phyloP scores from a whole-genome alignment of 2,113 vertebrate genomes.

The Platysteira castanea region DNA sequence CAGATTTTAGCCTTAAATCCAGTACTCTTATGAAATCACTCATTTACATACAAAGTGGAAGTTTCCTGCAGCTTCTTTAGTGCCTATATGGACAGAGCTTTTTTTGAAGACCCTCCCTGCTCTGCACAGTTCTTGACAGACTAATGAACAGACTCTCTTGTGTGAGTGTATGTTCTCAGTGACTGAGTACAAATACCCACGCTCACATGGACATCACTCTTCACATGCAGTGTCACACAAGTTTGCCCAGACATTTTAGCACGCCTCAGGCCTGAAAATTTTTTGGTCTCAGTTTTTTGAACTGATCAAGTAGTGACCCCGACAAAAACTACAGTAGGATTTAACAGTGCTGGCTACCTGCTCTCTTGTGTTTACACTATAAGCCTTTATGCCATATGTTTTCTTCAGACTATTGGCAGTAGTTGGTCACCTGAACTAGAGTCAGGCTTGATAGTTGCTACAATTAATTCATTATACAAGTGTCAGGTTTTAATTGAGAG shows the following conservation, averaged over 20 bases:
- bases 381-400: background rate
- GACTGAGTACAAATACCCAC: background rate
- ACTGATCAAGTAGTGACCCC: background rate
- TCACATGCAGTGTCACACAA: background rate
- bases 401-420: background rate
- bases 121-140: background rate
- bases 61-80: background rate
- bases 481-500: background rate
- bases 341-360: background rate
- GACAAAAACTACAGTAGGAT: background rate
- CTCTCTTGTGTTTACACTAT: background rate
- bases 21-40: background rate
- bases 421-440: background rate
- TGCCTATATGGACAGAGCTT: background rate
- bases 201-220: background rate
- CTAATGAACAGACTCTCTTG: background rate
- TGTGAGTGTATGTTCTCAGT: background rate
- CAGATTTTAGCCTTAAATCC: background rate
- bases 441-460: background rate
- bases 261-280: background rate
- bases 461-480: background rate
- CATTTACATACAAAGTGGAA: background rate
- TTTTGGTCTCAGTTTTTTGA: background rate
- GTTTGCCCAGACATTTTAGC: background rate
- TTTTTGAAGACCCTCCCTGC: background rate